Evolutionary conservation across 2,888 invertebrate species (phyloP).

Genomic region (Iselma pallidipennis): DNA sequence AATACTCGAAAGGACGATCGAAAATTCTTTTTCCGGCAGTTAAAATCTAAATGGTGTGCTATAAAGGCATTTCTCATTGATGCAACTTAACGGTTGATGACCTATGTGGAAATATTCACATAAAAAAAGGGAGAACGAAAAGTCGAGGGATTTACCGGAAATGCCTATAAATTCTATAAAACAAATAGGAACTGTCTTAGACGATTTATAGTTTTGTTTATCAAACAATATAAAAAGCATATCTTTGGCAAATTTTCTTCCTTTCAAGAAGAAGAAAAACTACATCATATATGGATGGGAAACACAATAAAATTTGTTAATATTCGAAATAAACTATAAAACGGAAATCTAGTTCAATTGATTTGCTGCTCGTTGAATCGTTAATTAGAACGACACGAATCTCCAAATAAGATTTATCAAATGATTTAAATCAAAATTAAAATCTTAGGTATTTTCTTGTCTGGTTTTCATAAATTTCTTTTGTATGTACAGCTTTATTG

Average conservation of each 20-base stretch:
- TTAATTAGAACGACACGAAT: neutral
- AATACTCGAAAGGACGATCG: too few relatives aligned
- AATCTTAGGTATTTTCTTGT: too few relatives aligned
- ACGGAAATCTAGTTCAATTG: neutral
- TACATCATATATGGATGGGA: too few relatives aligned
- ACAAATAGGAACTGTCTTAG: neutral
- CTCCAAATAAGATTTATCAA: too few relatives aligned
- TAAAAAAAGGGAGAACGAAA: neutral
- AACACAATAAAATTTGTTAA: too few relatives aligned
- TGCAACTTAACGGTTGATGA: neutral
- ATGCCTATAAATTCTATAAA: neutral
- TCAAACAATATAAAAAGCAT: neutral
- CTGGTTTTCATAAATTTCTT: too few relatives aligned
- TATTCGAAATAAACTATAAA: neutral
- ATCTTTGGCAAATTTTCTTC: neutral
- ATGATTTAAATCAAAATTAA: too few relatives aligned
- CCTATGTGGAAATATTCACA: neutral
- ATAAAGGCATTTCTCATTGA: too few relatives aligned
- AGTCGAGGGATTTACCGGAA: neutral
- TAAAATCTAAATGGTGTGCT: too few relatives aligned
- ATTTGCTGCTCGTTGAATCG: neutral
- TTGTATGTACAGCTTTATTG: too few relatives aligned
- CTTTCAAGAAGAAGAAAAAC: neutral
- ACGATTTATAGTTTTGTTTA: slow-evolving; percentile 3
- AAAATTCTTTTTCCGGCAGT: too few relatives aligned